A percentile compares a stretch with the other conserved stretches of the same genome.
phyloP scores from a whole-genome alignment of 2,888 invertebrate genomes.

The Agriotes lineatus region DNA sequence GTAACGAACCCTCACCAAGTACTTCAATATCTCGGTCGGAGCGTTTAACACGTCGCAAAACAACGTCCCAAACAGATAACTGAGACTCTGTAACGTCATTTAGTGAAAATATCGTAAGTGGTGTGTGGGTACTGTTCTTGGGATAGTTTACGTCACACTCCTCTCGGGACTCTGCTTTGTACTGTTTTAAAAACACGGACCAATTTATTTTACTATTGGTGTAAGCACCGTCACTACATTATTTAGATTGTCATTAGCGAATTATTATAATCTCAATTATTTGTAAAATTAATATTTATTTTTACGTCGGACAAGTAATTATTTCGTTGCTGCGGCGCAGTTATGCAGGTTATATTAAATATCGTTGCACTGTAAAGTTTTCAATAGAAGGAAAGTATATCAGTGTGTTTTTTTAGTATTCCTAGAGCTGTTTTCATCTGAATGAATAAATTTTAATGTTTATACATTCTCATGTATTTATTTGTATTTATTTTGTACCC shows the following conservation, averaged over 20 bases:
- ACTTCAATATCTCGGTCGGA: conserved; percentile 56
- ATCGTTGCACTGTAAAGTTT: conserved; percentile 61
- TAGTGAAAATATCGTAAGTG: conserved; percentile 48
- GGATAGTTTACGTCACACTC: conserved; percentile 34
- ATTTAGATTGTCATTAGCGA: conserved; percentile 31
- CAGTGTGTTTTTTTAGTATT: conserved; percentile 56
- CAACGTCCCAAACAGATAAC: conserved; percentile 53
- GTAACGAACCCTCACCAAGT: conserved; percentile 34
- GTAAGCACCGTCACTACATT: conserved; percentile 20
- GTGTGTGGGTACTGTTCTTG: conserved; percentile 44
- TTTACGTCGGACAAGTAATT: conserved; percentile 54
- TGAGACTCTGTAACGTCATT: conserved; percentile 48
- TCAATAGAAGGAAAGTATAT: conserved; percentile 53
- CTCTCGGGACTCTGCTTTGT: conserved; percentile 22
- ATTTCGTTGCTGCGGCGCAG: conserved; percentile 38
- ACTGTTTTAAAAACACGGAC: conserved; percentile 41
- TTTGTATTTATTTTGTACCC: conserved; percentile 46
- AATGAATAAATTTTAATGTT: conserved; percentile 47
- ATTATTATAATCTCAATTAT: conserved; percentile 36
- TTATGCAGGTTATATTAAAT: conserved; percentile 40
- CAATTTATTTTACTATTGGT: conserved; percentile 37
- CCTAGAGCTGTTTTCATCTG: conserved; percentile 48
- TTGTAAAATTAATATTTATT: conserved; percentile 55
- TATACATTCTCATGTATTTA: conserved; percentile 45
- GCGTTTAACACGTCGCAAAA: conserved; percentile 56